These are phyloP conservation scores for Callaeas wilsoni DNA, from an alignment of 2,113 vertebrate species.

Conservation along the genomic window DNA sequence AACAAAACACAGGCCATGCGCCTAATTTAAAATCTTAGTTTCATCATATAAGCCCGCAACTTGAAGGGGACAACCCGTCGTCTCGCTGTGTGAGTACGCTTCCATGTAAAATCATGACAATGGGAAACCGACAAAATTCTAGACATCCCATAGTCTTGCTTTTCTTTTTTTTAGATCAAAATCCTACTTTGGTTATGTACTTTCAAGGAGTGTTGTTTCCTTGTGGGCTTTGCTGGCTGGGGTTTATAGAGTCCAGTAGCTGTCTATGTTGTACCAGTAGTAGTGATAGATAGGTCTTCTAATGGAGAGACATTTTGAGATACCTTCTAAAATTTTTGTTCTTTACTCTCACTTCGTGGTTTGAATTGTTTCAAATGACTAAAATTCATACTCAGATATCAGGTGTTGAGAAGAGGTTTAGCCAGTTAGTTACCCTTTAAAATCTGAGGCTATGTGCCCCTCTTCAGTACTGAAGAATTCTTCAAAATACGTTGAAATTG, in stretches of 20 bases:
- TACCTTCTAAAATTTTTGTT: background rate
- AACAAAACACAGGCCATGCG: background rate
- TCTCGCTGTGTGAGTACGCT: background rate
- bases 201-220: background rate
- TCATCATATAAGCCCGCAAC: background rate
- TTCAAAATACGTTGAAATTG: background rate
- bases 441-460: background rate
- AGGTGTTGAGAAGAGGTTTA: background rate
- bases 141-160: background rate
- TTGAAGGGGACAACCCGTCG: background rate
- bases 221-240: background rate
- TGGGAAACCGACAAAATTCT: background rate
- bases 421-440: background rate
- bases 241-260: background rate
- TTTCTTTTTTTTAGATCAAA: background rate
- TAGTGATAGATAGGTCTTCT: background rate
- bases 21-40: background rate
- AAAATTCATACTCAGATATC: background rate
- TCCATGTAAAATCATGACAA: background rate
- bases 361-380: background rate
- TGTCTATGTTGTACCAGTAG: background rate
- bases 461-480: background rate
- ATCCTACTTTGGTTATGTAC: background rate
- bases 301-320: background rate
- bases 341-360: background rate